Conservation (phyloP, 2,113 vertebrate genomes). For the Elachura formosa region DNA sequence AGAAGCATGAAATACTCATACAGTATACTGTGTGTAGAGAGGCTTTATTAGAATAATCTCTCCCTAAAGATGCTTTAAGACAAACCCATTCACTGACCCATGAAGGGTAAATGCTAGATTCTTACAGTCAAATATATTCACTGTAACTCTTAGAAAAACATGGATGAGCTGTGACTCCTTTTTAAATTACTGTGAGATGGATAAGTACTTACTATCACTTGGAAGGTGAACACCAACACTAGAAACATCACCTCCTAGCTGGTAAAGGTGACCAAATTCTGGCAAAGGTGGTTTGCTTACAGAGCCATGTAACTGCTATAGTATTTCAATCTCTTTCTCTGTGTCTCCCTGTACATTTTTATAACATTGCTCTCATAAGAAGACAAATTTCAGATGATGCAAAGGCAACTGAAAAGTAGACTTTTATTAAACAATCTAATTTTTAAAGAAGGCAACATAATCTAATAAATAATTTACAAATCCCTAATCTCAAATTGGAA, state of each 20-base stretch:
- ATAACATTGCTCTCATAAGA: background rate
- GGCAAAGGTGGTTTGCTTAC: conserved; percentile 53
- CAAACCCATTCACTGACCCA: conserved; percentile 70
- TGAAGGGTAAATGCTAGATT: conserved; percentile 77
- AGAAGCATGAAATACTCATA: conserved; percentile 54
- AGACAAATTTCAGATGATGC: background rate
- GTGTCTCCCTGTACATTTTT: background rate
- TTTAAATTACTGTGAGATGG: conserved; percentile 65
- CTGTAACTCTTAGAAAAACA: conserved; percentile 63
- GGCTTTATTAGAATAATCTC: conserved; percentile 72
- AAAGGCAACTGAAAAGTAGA: background rate
- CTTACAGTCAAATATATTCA: conserved; percentile 66
- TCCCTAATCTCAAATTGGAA: background rate
- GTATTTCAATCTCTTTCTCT: background rate
- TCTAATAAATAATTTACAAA: background rate
- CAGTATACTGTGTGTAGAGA: conserved; percentile 31
- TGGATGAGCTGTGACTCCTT: conserved; percentile 44
- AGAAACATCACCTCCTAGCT: conserved; percentile 13
- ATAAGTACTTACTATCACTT: conserved; percentile 59
- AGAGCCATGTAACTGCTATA: background rate
- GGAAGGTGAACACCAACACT: conserved; percentile 50
- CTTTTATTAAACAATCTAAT: background rate
- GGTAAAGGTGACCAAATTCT: conserved; percentile 48
- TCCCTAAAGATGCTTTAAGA: conserved; percentile 70
- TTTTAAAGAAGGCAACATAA: background rate